Conservation (phyloP, 1,140 invertebrate genomes). For the Muscidifurax raptorellus region DNA sequence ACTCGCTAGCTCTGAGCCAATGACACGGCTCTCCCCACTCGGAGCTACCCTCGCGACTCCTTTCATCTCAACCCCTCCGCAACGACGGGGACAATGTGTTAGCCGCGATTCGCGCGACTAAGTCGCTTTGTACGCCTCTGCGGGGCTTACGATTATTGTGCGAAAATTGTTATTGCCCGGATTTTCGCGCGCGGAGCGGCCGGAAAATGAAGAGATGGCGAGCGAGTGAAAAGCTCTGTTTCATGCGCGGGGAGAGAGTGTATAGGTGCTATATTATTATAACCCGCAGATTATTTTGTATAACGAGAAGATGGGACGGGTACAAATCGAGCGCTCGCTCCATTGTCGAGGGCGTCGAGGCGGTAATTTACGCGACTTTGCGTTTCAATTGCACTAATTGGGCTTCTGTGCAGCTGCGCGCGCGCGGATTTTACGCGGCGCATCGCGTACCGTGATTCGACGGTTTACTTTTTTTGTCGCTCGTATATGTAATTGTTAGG, state of each 20-base stretch:
- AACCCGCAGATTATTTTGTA: background rate
- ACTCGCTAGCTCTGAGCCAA: conserved; percentile 7
- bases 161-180: conserved; percentile 47
- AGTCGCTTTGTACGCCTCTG: conserved; percentile 8
- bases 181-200: conserved; percentile 19
- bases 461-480: background rate
- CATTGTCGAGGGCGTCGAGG: conserved; percentile 37
- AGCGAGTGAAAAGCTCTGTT: background rate
- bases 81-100: conserved; percentile 4
- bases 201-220: conserved; percentile 34
- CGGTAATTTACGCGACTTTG: conserved; percentile 43
- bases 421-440: background rate
- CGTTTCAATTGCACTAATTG: conserved; percentile 44
- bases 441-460: background rate
- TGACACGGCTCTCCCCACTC: background rate
- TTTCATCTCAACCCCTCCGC: conserved; percentile 18
- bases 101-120: conserved; percentile 26
- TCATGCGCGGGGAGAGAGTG: background rate
- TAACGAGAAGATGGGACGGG: background rate
- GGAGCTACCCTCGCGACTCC: background rate
- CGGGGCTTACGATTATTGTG: conserved; percentile 15
- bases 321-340: background rate
- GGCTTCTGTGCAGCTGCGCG: background rate
- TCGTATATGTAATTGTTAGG: background rate
- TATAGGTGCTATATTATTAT: background rate